Evolutionary conservation across 2,888 invertebrate species (phyloP), one percentile per base, ranked within the genome.

Genomic region (Tortrix viridana): DNA sequence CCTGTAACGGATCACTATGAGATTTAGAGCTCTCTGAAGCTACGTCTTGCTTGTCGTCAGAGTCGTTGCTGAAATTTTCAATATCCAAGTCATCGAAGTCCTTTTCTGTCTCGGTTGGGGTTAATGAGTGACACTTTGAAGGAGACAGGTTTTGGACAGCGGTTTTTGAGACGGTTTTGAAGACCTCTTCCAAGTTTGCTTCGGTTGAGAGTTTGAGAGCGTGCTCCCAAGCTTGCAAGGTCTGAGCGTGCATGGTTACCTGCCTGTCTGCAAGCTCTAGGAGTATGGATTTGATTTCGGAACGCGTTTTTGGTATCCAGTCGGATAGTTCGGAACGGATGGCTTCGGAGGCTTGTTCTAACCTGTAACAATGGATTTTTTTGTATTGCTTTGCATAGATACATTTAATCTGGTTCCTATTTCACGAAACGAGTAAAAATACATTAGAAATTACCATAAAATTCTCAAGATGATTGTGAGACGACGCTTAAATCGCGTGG

Each of bases 341-440:
- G 0, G 90, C 89, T 54, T 91, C 90, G 0, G 90, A 88, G 0
- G 89, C 88, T 69, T 90, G 91, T 12, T 89, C 89, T 47, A 92
- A 66, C 58, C 90, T 91, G 73, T 6, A 37, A 18, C 14, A 18
- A 19, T 12, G 3, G n/a, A 12, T 32, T 37, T 47, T 12, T 12
- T 38, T 49, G 7, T 7, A 32, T 38, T 7, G 3, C 9, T 38
- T 3, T 7, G 12, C 38, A 38, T 5, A 38, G 5, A 38, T 7
- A 14, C n/a, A n/a, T n/a, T n/a, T n/a, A n/a, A n/a, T n/a, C n/a
- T n/a, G n/a, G n/a, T n/a, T n/a, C n/a, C n/a, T n/a, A n/a, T n/a
- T n/a, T n/a, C n/a, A n/a, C n/a, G n/a, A n/a, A n/a, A n/a, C n/a
- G n/a, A n/a, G n/a, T n/a, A n/a, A n/a, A n/a, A n/a, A n/a, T n/a